Base-by-base conservation (phyloP, 1,140 invertebrate genomes). In the Dinoponera quadriceps region DNA sequence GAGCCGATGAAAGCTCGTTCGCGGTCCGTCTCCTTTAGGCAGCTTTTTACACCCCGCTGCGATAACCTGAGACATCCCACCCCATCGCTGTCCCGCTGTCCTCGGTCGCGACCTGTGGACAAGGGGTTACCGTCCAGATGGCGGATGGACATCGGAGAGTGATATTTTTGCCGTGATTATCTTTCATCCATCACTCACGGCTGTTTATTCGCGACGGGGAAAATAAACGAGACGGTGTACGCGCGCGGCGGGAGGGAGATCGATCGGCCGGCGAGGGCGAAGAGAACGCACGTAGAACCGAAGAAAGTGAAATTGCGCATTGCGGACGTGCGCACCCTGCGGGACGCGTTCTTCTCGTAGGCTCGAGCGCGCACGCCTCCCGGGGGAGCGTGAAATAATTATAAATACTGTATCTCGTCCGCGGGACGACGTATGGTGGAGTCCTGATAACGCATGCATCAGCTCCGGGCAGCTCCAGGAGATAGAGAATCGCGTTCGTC, bases 391-490 rank as follows among this genome's bases (percentile, higher is more conserved):
- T 29, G 33, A 57, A 57, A 78, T 1, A 44, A 78, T 78, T 69
- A 69, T 48, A 69, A 57, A 69, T n/a, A 11, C n/a, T 38, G 22
- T 71, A 69, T 44, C 20, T 11, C 20, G 29, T 33, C n/a, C 7
- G 3, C n/a, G n/a, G n/a, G n/a, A 9, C 7, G 22, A 69, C 29
- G 38, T 55, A 44, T 20, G n/a, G n/a, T 48, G 16, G 22, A 44
- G 68, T 69, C 3, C 49, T 78, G 55, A 55, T 69, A 69, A 78
- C 62, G 14, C 48, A 57, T 63, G 51, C 18, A 27, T 16, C 20
- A 78, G 29, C 2, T 48, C 18, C 51, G 33, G 29, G n/a, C n/a
- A n/a, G n/a, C n/a, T n/a, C n/a, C n/a, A n/a, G 51, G 33, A 80
- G 69, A 78, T 44, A n/a, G 63, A 78, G 9, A 33, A 16, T 33